Conservation (phyloP, 2,797 vertebrate species). For the Neopelma chrysocephalum region DNA sequence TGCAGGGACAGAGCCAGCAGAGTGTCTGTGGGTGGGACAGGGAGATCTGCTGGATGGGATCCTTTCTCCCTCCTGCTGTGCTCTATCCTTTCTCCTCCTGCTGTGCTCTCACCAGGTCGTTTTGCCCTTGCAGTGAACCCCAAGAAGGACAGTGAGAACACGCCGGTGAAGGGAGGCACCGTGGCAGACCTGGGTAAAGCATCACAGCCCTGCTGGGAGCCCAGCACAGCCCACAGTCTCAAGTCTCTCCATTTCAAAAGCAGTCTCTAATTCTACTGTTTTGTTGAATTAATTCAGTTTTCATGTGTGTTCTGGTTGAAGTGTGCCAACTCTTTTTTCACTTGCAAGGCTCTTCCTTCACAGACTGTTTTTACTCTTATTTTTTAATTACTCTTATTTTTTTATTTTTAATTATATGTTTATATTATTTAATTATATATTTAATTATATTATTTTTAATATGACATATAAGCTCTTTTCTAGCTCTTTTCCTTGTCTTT, state of each 20-base stretch:
- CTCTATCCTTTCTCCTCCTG: too few species aligned
- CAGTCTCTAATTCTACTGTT: background rate
- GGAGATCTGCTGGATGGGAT: too few species aligned
- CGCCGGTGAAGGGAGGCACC: slow-evolving; percentile 91
- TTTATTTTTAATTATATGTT: too few species aligned
- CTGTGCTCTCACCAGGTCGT: too few species aligned
- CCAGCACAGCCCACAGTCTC: background rate
- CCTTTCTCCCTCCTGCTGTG: too few species aligned
- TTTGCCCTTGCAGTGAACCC: slow-evolving; percentile 82
- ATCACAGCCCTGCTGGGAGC: background rate
- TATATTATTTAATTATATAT: too few species aligned
- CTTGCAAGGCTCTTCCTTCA: background rate
- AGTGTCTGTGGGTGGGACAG: too few species aligned
- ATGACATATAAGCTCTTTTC: background rate
- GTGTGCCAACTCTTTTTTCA: fast-evolving
- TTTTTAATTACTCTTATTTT: too few species aligned
- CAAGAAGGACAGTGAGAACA: slow-evolving; percentile 94
- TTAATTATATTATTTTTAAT: too few species aligned
- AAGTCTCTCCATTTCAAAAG: background rate
- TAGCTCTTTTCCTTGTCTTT: background rate
- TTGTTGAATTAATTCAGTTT: background rate
- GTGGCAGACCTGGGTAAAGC: slow-evolving; percentile 88
- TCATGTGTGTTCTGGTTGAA: fast-evolving
- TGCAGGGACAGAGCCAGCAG: too few species aligned
- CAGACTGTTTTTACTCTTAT: background rate